These are phyloP conservation scores for Brassicogethes aeneus DNA, from an alignment of 2,888 invertebrate genomes.

Conservation along the genomic window DNA sequence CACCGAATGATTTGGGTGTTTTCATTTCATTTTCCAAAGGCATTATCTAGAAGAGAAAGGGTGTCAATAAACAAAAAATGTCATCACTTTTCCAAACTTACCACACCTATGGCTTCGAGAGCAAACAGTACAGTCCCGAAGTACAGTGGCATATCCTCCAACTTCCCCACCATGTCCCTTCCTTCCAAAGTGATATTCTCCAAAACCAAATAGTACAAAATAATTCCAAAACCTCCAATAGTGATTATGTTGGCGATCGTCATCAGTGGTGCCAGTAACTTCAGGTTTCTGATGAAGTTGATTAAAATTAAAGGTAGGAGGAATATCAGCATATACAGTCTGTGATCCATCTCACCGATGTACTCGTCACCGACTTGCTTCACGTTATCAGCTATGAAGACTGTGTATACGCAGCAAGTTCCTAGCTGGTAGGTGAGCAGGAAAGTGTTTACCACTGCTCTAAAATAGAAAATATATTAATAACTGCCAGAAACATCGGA, in stretches of 20 bases:
- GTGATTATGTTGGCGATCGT: constrained; percentile 73
- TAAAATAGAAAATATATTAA: constrained; percentile 37
- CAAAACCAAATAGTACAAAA: constrained; percentile 60
- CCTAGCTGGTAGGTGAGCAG: constrained; percentile 87
- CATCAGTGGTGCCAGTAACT: constrained; percentile 73
- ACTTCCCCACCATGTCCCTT: constrained; percentile 42
- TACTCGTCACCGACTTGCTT: constrained; percentile 54
- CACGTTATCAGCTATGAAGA: constrained; percentile 87
- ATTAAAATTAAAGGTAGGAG: constrained; percentile 61
- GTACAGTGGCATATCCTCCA: constrained; percentile 60
- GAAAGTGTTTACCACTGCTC: constrained; percentile 64
- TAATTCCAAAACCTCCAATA: constrained; percentile 64
- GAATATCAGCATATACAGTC: constrained; percentile 61
- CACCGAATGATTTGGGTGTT: constrained; percentile 71
- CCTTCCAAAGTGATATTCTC: constrained; percentile 48
- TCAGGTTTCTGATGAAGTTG: constrained; percentile 66
- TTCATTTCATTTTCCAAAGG: constrained; percentile 94
- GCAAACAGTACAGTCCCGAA: constrained; percentile 88
- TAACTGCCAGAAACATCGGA: too few species aligned
- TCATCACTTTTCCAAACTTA: neutral
- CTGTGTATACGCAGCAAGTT: constrained; percentile 92
- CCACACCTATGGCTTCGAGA: constrained; percentile 68
- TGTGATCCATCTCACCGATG: constrained; percentile 43
- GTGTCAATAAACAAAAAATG: neutral
- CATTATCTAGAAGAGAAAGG: constrained; percentile 55